Percentiles rank a stretch among this genome's conserved stretches.
phyloP scores from a whole-genome alignment of 2,797 vertebrate species.

The Pogonophryne albipinna region DNA sequence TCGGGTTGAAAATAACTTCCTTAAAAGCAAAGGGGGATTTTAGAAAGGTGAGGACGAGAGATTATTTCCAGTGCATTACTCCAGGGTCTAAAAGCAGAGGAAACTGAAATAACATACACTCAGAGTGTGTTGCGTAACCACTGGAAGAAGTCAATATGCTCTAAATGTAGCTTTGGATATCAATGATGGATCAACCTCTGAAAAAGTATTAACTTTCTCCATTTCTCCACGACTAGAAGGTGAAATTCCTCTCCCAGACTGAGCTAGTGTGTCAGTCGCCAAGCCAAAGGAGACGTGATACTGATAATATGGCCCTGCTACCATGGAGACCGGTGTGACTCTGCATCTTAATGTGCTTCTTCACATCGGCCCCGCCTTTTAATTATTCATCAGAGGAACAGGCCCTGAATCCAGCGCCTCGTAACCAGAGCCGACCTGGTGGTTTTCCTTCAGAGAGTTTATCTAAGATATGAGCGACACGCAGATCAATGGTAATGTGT shows the following conservation, averaged over 20 bases:
- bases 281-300: constrained; percentile 57
- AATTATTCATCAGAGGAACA: constrained; percentile 79
- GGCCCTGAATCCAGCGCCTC: constrained; percentile 35
- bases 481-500: constrained; percentile 33
- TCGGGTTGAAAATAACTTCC: constrained; percentile 55
- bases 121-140: constrained; percentile 68
- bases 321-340: constrained; percentile 77
- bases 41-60: constrained; percentile 47
- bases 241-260: constrained; percentile 10
- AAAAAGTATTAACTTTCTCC: constrained; percentile 60
- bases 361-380: constrained; percentile 71
- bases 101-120: constrained; percentile 63
- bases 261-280: constrained; percentile 16
- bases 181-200: constrained; percentile 71
- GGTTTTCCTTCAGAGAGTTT: not conserved
- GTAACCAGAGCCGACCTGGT: not conserved
- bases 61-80: constrained; percentile 72
- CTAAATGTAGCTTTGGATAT: constrained; percentile 56
- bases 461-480: constrained; percentile 21
- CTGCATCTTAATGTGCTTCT: constrained; percentile 81
- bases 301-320: constrained; percentile 63
- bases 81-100: constrained; percentile 56
- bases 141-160: constrained; percentile 53
- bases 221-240: no score
- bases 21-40: constrained; percentile 32